Evolutionary conservation across 1,140 invertebrate species (phyloP), one percentile per base, ranked within the genome.

Genomic region (Drosophila bifasciata): DNA sequence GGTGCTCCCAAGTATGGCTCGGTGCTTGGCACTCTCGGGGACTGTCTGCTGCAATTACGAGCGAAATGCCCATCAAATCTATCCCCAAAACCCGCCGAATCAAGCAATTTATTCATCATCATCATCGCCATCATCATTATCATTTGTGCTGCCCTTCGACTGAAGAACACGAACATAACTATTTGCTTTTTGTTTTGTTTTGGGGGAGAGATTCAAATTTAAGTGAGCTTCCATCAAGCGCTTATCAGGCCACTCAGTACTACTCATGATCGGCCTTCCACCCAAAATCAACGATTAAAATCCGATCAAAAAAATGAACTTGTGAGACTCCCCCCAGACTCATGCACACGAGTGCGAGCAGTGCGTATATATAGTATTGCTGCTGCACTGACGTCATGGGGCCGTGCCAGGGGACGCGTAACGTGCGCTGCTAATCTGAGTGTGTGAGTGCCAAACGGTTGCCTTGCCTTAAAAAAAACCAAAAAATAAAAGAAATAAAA

Each of bases 341-440:
- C 17, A 25, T 17, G 25, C 39, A 25, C 51, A 53, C 39, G 19
- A 15, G 21, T 61, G 58, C 28, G 48, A 71, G 56, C 67, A 44
- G 70, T 49, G 5, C 23, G 6, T 7, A 25, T 1, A 7, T 25
- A 25, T 25, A 25, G 5, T 25, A 25, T 7, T 6, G 7, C 23
- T 23, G 5, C 3, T 11, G 9, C 19, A 15, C 69, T 73, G 70
- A 73, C 70, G 70, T 56, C 70, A 73, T 11, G 50, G 39, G 51
- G 8, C 32, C 7, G 23, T 32, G 28, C 32, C 32, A 36, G 41
- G 68, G 68, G 28, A 11, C 32, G 5, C 36, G 68, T 58, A 73
- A 73, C 70, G 70, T 73, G 70, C 59, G 28, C 69, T 51, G 51
- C 70, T 73, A 73, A 73, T 73, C 70, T 73, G 45, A 72, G 49